Conservation (phyloP, 2,888 invertebrate genomes). For the Chrysina gloriosa region DNA sequence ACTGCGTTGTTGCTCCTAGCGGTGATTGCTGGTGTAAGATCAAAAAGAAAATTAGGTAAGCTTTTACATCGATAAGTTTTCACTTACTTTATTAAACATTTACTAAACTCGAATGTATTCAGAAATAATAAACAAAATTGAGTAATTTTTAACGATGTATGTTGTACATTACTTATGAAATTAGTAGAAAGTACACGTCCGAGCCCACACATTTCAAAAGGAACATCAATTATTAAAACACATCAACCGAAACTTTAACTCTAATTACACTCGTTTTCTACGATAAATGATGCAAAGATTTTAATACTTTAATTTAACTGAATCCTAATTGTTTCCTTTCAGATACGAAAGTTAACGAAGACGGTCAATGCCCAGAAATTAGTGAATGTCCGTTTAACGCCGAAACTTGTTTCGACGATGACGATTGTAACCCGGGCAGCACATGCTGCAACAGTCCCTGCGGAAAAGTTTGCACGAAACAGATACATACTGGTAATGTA, state of each 20-base stretch:
- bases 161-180: conserved; percentile 15
- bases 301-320: neutral
- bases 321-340: conserved; percentile 18
- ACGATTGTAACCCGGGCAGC: conserved; percentile 72
- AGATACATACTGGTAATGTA: conserved; percentile 71
- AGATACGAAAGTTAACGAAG: conserved; percentile 43
- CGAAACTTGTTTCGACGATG: conserved; percentile 70
- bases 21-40: neutral
- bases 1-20: neutral
- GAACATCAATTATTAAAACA: conserved; percentile 21
- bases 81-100: neutral
- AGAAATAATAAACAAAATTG: conserved; percentile 1
- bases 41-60: conserved; percentile 10
- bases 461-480: conserved; percentile 72
- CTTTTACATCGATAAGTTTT: neutral
- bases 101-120: neutral
- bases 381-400: conserved; percentile 72
- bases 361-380: conserved; percentile 61
- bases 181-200: conserved; percentile 40
- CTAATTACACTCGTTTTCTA: conserved; percentile 1
- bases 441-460: conserved; percentile 78
- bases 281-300: conserved; percentile 13
- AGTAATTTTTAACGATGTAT: conserved; percentile 14
- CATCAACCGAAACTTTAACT: conserved; percentile 16
- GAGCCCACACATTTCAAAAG: conserved; percentile 33